A percentile compares a stretch with the other conserved stretches of the same genome.
Conservation (phyloP, 2,888 invertebrate species). For the Cerceris ruficornis region DNA sequence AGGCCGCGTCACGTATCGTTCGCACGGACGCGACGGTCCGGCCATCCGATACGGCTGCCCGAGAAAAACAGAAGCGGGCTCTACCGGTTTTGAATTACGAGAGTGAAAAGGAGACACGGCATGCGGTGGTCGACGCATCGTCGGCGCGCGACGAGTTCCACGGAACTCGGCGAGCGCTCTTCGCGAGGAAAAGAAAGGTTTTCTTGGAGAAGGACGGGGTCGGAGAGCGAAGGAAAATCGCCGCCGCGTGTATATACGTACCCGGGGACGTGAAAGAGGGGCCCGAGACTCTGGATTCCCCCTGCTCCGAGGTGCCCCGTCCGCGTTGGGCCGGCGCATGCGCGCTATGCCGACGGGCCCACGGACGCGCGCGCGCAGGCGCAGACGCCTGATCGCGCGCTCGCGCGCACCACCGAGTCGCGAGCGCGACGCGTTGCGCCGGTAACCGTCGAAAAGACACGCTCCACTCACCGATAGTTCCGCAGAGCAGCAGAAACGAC, state of each 20-base stretch:
- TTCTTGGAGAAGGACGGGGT: too few species aligned
- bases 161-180: not conserved
- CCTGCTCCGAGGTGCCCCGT: not conserved
- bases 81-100: constrained; percentile 48
- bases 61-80: constrained; percentile 47
- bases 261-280: not conserved
- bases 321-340: not conserved
- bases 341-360: constrained; percentile 9
- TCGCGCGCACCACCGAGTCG: constrained; percentile 6
- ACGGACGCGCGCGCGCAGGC: constrained; percentile 13
- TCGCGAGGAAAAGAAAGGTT: too few species aligned
- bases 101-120: constrained; percentile 38
- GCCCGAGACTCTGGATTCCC: not conserved
- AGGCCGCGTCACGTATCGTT: constrained; percentile 35
- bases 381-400: constrained; percentile 17
- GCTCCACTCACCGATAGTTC: constrained; percentile 74
- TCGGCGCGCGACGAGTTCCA: not conserved
- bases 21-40: constrained; percentile 31
- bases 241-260: not conserved
- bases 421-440: constrained; percentile 22
- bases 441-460: constrained; percentile 47
- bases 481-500: constrained; percentile 66
- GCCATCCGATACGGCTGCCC: constrained; percentile 40
- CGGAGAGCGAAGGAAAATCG: not conserved
- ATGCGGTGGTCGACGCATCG: constrained; percentile 5